Evolutionary conservation across 92 coral and sea anemone species (phyloP).

Genomic region (Montipora capitata): DNA sequence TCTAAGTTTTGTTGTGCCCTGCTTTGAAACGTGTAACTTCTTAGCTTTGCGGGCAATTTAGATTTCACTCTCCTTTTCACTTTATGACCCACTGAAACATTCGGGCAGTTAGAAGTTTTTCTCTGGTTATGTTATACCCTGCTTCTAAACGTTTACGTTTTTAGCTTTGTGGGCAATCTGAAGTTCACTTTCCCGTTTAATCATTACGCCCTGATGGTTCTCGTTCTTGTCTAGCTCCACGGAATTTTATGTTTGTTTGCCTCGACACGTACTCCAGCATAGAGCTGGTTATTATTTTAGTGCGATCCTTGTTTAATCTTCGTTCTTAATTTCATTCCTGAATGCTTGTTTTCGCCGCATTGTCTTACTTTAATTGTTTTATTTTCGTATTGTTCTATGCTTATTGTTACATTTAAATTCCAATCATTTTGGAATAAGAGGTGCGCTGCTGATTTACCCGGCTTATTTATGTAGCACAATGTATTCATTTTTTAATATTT

Average conservation of each 20-base stretch:
- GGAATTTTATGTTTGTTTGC: neutral
- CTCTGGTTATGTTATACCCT: neutral
- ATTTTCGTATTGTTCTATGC: neutral
- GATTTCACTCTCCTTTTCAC: too few species aligned
- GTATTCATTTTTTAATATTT: too few species aligned
- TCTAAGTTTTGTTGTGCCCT: too few species aligned
- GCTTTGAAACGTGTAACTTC: too few species aligned
- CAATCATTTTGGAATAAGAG: neutral
- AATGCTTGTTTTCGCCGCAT: neutral
- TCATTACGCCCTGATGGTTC: too few species aligned
- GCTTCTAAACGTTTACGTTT: neutral
- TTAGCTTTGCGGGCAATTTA: neutral
- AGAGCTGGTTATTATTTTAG: neutral
- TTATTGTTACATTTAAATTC: neutral
- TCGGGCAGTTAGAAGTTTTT: too few species aligned
- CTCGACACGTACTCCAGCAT: neutral
- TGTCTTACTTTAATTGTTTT: neutral
- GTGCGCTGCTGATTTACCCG: neutral
- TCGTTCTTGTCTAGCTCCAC: neutral
- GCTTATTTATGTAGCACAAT: too few species aligned
- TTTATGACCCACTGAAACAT: too few species aligned
- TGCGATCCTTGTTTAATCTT: too few species aligned
- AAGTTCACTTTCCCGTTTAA: neutral
- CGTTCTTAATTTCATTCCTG: neutral
- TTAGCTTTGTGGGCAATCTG: neutral